Percentiles rank a stretch among this genome's conserved stretches.
Evolutionary conservation across 37 sponge, comb jelly and placozoan genomes (phyloP).

Genomic region (Eunapius fragilis): DNA sequence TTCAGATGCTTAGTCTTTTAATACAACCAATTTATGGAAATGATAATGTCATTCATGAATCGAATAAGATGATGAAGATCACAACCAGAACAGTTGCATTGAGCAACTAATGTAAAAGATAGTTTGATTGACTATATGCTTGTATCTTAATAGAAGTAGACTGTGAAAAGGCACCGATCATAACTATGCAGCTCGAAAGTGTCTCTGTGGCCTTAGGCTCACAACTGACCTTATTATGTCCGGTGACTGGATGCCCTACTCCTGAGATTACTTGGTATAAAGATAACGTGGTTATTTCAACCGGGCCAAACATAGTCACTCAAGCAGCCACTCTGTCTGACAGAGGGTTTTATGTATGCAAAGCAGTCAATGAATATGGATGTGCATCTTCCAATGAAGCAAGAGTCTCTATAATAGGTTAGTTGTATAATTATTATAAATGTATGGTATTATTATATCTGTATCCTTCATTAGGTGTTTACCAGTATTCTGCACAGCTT

Average conservation of each 20-base stretch:
- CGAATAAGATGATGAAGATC: too few species aligned
- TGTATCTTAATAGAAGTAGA: too few species aligned
- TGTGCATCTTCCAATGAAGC: background rate
- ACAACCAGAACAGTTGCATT: too few species aligned
- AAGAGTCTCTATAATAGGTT: background rate
- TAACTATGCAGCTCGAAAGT: background rate
- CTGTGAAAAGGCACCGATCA: background rate
- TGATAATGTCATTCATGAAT: too few species aligned
- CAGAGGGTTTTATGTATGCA: background rate
- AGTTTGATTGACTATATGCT: too few species aligned
- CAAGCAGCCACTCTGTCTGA: background rate
- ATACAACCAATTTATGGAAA: too few species aligned
- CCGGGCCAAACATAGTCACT: background rate
- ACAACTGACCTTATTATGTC: background rate
- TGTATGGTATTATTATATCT: too few species aligned
- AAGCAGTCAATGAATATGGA: background rate
- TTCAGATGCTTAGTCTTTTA: too few species aligned
- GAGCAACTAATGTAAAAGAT: too few species aligned
- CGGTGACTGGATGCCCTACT: background rate
- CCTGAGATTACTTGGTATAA: background rate
- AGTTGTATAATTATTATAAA: too few species aligned
- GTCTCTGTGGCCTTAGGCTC: background rate
- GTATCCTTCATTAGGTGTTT: background rate
- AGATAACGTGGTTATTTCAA: background rate
- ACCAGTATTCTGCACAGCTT: background rate